These are phyloP conservation scores for Vanessa atalanta DNA, from an alignment of 1,140 invertebrate genomes.

Conservation along the genomic window DNA sequence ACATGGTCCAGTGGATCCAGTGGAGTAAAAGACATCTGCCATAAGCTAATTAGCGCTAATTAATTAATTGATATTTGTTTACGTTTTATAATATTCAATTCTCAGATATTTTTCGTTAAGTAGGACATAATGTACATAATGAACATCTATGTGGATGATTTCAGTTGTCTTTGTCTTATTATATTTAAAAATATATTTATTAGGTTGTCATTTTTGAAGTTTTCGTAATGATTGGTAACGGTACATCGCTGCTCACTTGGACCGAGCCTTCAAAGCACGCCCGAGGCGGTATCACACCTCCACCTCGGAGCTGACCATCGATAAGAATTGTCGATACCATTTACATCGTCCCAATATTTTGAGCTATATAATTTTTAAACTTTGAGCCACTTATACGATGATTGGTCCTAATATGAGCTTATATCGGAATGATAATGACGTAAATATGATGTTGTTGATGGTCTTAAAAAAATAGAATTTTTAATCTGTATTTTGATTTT, in stretches of 20 bases:
- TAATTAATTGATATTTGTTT: too few species aligned
- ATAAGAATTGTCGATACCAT: constrained; percentile 43
- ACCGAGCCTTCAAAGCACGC: constrained; percentile 25
- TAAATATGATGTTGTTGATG: neutral
- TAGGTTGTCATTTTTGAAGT: too few species aligned
- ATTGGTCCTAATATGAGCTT: constrained; percentile 16
- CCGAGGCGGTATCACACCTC: constrained; percentile 54
- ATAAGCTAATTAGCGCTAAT: too few species aligned
- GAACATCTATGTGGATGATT: too few species aligned
- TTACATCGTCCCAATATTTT: constrained; percentile 26
- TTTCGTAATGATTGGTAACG: neutral
- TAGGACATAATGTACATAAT: too few species aligned
- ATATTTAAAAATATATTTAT: too few species aligned
- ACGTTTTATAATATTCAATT: too few species aligned
- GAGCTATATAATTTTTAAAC: constrained; percentile 13
- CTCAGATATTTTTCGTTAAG: too few species aligned
- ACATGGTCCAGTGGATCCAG: too few species aligned
- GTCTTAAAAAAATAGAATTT: neutral
- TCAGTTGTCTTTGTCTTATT: too few species aligned
- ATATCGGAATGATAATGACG: constrained; percentile 23
- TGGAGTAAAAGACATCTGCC: too few species aligned
- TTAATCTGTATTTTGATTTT: neutral
- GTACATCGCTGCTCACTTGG: constrained; percentile 24
- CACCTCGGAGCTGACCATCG: constrained; percentile 34
- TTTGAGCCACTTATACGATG: constrained; percentile 1